Evolutionary conservation across 2,113 vertebrate species (phyloP), one percentile per base, ranked within the genome.

Genomic region (Megaceryle maxima): DNA sequence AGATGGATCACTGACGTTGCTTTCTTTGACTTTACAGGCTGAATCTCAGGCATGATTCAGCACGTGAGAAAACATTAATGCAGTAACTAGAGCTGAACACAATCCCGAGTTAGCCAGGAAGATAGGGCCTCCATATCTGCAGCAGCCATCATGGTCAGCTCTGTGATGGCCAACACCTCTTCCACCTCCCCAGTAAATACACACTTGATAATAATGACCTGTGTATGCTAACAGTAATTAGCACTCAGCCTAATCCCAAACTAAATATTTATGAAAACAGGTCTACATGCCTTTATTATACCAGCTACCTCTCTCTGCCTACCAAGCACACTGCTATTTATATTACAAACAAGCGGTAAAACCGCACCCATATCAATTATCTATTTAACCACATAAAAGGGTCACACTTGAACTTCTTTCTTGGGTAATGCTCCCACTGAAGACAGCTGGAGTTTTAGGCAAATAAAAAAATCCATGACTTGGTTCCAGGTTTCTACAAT

Each of bases 311-410:
- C 59, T 50, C 78, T 29, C 76, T 74, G 50, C 60, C 56, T 74
- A 78, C 22, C 68, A 35, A 85, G 76, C n/a, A 68, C 10, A 3
- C 37, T 67, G 44, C 78, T 79, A 93, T 94, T 97, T 90, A 51
- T 87, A 93, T 94, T 93, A 93, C 93, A 96, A 96, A 59, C 72
- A 92, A 95, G 83, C 2, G 63, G 86, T 62, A 89, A 15, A 97
- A 94, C 95, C 25, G 5, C 94, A 92, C 83, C 86, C 48, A 2
- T 92, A 95, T 84, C 85, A 88, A 95, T 96, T 93, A 93, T 74
- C 91, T 93, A 29, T 88, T 88, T 81, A 90, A 91, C 95, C 96
- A 97, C 97, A 92, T 82, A 75, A 96, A 96, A 94, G 83, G 56
- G 48, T 78, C 22, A 24, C 44, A 24, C 29, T 86, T 76, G 24